Conservation (phyloP, 2,113 vertebrate genomes). For the Bufo bufo region DNA sequence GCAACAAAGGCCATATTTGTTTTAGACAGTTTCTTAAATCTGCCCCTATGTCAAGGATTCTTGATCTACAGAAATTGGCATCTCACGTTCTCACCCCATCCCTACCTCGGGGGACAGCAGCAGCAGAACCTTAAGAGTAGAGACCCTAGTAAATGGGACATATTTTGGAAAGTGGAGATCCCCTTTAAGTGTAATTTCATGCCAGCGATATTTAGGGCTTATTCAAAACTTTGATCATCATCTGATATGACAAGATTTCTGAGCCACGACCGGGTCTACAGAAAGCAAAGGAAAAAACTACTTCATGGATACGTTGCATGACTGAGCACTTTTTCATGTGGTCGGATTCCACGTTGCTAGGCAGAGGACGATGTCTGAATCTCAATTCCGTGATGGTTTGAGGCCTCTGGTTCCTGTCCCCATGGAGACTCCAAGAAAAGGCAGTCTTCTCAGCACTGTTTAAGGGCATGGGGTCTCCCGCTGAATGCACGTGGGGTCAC, state of each 20-base stretch:
- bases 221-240: neutral
- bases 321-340: slow-evolving; percentile 7
- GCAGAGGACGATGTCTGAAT: slow-evolving; percentile 6
- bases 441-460: neutral
- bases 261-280: neutral
- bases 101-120: no score
- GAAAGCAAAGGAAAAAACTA: neutral
- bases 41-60: no score
- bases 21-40: no score
- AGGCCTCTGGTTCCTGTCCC: slow-evolving; percentile 11
- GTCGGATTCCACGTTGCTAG: slow-evolving; percentile 34
- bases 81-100: no score
- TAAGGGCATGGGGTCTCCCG: neutral
- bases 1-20: no score
- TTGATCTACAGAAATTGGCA: no score
- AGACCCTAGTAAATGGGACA: neutral
- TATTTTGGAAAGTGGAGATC: neutral
- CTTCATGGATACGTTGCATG: neutral
- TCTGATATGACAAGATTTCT: neutral
- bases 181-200: neutral
- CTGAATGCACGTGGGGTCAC: slow-evolving; percentile 13
- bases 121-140: no score
- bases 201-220: neutral
- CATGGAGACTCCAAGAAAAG: slow-evolving; percentile 36
- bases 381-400: neutral